Evolutionary conservation across 1,140 invertebrate genomes (phyloP).

Genomic region (Hyposmocoma kahamanoa): DNA sequence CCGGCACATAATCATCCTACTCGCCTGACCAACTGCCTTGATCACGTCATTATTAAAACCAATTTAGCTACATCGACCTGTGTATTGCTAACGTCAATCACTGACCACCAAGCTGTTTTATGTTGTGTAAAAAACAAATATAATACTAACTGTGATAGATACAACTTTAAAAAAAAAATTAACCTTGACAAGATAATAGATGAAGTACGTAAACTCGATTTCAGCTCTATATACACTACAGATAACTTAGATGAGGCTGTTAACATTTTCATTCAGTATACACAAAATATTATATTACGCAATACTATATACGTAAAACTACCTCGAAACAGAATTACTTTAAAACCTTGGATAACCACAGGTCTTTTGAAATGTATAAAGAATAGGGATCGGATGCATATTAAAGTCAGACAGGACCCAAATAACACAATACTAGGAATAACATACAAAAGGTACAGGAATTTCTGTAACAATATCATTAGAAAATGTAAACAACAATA

Average conservation of each 20-base stretch:
- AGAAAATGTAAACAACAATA: conserved; percentile 3
- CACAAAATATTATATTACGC: neutral
- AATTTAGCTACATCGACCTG: neutral
- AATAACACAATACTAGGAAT: neutral
- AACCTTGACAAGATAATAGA: neutral
- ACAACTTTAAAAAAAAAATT: neutral
- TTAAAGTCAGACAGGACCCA: neutral
- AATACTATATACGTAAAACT: neutral
- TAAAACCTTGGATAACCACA: neutral
- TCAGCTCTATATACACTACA: neutral
- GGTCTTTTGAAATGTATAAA: neutral
- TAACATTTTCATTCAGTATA: neutral
- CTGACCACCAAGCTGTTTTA: neutral
- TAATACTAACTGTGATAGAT: neutral
- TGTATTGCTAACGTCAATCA: neutral
- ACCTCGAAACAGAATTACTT: neutral
- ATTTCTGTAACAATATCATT: conserved; percentile 3
- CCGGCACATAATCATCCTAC: neutral
- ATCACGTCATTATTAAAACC: neutral
- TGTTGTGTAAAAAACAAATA: neutral
- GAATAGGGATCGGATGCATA: conserved; percentile 1
- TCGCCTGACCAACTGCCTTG: neutral
- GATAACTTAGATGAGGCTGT: neutral
- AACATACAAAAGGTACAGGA: conserved; percentile 6
- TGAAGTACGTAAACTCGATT: neutral